Base-by-base conservation (phyloP, 2,888 invertebrate genomes). In the Eupithecia inturbata region DNA sequence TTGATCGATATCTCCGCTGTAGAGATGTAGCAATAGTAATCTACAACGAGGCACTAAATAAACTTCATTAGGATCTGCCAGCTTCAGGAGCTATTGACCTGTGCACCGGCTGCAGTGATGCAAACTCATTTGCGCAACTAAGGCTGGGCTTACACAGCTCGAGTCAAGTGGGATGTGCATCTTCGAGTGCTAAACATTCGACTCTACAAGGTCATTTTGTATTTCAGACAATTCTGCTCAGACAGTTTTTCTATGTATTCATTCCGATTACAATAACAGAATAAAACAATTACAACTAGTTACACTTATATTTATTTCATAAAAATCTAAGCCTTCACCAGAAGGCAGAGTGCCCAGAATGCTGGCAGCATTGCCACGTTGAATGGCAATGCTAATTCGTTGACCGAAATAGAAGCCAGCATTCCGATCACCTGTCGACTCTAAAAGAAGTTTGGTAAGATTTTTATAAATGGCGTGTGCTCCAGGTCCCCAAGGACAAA, bases 121-220 rank as follows among this genome's bases (percentile, higher is more conserved):
- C 62, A 62, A 62, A 70, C 67, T 68, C 64, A 70, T 78, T 77
- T 77, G 71, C 77, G 75, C 72, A 77, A 76, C 68, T 57, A 14
- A 57, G 57, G 57, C 57, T 53, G 28, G 60, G 16, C 5, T 31
- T 31, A 62, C 62, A 28, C 28, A 6, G 60, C n/a, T n/a, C n/a
- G n/a, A n/a, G 28, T 62, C 19, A 7, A 9, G 31, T 62, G 28
- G 31, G 28, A 62, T 16, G 22, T 31, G 62, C 62, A 31, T 31
- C 28, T 62, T 19, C 19, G 19, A 16, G 22, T 57, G 57, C 12
- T 57, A 26, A 53, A 57, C 26, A 57, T 26, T 26, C 5, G 57
- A 26, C 57, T 57, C 12, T 57, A 26, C 57, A 22, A n/a, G 57
- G 57, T 57, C 26, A 57, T 26, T 26, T 26, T 57, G 57, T 1